These are phyloP conservation scores for Fregetta grallaria DNA, from an alignment of 2,113 vertebrate genomes.

Conservation along the genomic window DNA sequence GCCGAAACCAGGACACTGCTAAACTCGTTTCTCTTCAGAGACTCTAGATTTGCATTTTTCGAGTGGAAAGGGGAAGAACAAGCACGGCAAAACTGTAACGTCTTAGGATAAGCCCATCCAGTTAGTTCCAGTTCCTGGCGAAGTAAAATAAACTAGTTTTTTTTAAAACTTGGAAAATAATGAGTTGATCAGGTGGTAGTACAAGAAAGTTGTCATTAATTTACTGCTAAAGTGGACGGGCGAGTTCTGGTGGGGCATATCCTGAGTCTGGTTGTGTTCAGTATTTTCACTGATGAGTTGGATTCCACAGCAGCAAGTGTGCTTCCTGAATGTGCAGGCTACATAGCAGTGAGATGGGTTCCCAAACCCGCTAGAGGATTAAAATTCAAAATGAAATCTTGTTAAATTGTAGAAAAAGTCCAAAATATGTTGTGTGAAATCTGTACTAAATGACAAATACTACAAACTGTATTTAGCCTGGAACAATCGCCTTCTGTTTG, in stretches of 20 bases:
- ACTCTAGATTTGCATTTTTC: accelerated
- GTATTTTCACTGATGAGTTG: neutral
- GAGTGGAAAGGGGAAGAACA: accelerated
- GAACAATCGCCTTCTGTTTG: accelerated
- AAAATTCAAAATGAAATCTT: neutral
- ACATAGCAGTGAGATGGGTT: neutral
- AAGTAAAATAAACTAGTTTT: neutral
- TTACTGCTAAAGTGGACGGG: too few relatives aligned
- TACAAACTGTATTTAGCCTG: too few relatives aligned
- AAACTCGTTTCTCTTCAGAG: accelerated
- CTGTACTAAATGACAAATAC: neutral
- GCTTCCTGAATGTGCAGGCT: too few relatives aligned
- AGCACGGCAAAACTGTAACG: accelerated
- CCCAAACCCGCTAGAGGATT: neutral
- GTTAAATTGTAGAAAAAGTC: neutral
- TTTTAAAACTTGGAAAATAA: neutral
- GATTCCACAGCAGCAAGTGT: neutral
- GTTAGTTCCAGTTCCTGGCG: neutral
- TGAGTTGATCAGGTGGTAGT: neutral
- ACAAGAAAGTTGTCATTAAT: neutral
- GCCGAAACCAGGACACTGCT: too few relatives aligned
- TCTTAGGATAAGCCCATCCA: neutral
- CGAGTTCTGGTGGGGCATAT: neutral
- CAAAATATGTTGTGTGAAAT: accelerated
- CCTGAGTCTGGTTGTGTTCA: neutral